Evolutionary conservation across 2,888 invertebrate species (phyloP), one percentile per base, ranked within the genome.

Genomic region (Eupithecia pulchellata): DNA sequence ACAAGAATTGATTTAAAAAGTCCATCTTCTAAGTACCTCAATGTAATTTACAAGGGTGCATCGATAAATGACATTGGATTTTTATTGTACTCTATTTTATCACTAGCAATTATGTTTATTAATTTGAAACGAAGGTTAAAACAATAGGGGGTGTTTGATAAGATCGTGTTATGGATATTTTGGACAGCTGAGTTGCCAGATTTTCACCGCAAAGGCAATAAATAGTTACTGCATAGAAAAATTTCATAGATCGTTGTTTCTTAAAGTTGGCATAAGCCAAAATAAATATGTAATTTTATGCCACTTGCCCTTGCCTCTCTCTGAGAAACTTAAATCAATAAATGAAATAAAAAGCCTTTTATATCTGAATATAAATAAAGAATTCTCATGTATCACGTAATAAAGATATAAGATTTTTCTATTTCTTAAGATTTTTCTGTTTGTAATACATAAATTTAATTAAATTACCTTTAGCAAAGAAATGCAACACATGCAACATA

Each of bases 1-100:
- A 85, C 82, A 83, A 82, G 86, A 91, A 91, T 91, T 91, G 91
- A 93, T 93, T 93, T 89, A 77, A 83, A 88, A 89, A 91, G 88
- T 89, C 89, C 88, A 91, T 92, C 89, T 89, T 78, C 88, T 88
- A 89, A 90, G 89, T 89, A 90, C 86, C 80, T 85, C 80, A 78
- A 78, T 77, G 77, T 82, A 78, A 79, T 81, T 81, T 81, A 77
- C 72, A 76, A 81, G 85, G 85, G 82, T 78, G 77, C 68, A 78
- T 77, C 62, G 72, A 77, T 71, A 71, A 75, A 75, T 74, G 77
- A 77, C 75, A 71, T 73, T 73, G 69, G 67, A 62, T 72, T 75
- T 78, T 73, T 70, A 76, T 69, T 72, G 68, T 58, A 74, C 67
- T 69, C 61, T 69, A 27, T 69, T 66, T 73, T 64, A 60, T 60